Evolutionary conservation across 1,140 invertebrate genomes (phyloP).

Genomic region (Probaryconus sp.): DNA sequence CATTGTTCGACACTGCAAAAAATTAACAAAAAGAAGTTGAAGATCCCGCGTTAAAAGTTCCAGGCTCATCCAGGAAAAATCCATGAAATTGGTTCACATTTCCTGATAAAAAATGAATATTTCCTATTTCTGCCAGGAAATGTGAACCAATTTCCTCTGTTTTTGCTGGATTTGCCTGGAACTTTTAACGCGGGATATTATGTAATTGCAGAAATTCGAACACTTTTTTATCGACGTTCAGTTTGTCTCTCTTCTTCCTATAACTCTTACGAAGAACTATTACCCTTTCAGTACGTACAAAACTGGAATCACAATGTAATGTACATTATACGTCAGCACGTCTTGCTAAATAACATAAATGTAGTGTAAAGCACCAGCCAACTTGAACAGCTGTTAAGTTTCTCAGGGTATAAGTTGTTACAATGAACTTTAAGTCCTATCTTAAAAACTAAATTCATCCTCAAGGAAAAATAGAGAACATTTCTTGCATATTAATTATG

Average conservation of each 20-base stretch:
- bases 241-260: not conserved
- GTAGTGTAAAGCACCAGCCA: conserved; percentile 46
- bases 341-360: conserved; percentile 46
- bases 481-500: conserved; percentile 32
- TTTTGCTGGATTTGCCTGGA: too few species aligned
- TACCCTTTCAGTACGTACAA: conserved; percentile 7
- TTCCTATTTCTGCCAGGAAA: too few species aligned
- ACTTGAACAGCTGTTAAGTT: conserved; percentile 55
- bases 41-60: too few species aligned
- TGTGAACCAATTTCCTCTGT: too few species aligned
- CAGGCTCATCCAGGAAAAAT: too few species aligned
- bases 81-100: too few species aligned
- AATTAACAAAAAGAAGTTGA: too few species aligned
- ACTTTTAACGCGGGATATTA: too few species aligned
- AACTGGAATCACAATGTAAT: conserved; percentile 38
- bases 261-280: conserved; percentile 1
- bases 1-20: too few species aligned
- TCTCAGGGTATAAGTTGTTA: conserved; percentile 59
- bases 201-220: too few species aligned
- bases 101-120: too few species aligned
- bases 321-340: conserved; percentile 49
- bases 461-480: conserved; percentile 15
- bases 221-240: not conserved
- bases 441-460: conserved; percentile 43
- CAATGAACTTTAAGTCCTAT: conserved; percentile 43